Evolutionary conservation across 2,797 vertebrate genomes (phyloP).

Genomic region (Pitangus sulphuratus): DNA sequence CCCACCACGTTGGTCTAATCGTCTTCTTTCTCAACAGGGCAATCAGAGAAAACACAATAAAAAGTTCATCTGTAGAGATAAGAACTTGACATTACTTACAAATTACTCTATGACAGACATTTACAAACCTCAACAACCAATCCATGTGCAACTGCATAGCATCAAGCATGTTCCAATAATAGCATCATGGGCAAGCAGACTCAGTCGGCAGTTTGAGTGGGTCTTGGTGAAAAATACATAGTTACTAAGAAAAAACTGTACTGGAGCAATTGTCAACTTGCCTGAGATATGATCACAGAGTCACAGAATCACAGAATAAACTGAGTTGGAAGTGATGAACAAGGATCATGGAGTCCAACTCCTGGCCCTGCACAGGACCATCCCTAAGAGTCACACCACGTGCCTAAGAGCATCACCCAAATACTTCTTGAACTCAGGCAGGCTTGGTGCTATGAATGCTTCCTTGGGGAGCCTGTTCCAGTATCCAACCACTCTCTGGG

Average conservation of each 20-base stretch:
- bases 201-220: fast-evolving
- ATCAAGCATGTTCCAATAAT: neutral
- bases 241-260: neutral
- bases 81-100: neutral
- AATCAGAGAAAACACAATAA: neutral
- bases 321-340: neutral
- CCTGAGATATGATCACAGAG: neutral
- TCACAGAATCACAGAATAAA: neutral
- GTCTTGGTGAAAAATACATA: neutral
- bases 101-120: neutral
- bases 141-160: neutral
- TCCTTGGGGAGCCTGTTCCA: neutral
- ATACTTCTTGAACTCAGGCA: neutral
- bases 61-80: neutral
- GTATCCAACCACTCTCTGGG: neutral
- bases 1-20: neutral
- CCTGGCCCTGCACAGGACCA: neutral
- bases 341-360: neutral
- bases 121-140: neutral
- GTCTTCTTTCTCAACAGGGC: neutral
- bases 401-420: neutral
- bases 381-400: neutral
- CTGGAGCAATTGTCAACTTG: neutral
- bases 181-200: neutral
- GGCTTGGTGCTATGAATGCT: neutral